Percentiles rank a stretch among this genome's conserved stretches.
These are phyloP conservation scores for Beris chalybata DNA, from an alignment of 2,888 invertebrate genomes.

Conservation along the genomic window DNA sequence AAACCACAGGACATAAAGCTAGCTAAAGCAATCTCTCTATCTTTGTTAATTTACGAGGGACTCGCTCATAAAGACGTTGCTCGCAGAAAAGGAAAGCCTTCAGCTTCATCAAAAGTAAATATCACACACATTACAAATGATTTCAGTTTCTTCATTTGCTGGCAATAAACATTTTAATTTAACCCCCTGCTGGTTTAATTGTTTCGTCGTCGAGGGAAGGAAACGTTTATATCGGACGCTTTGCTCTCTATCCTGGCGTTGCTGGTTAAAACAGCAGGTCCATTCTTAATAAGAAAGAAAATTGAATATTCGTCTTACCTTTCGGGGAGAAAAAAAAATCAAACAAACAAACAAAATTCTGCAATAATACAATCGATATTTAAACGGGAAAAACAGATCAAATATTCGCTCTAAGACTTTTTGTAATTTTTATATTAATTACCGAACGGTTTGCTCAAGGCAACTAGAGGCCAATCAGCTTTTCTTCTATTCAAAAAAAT, in stretches of 20 bases:
- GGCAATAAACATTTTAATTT: slow-evolving; percentile 40
- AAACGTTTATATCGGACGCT: slow-evolving; percentile 16
- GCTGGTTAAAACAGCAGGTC: slow-evolving; percentile 16
- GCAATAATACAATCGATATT: too few species aligned
- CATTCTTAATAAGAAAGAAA: slow-evolving; percentile 13
- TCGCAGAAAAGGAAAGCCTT: background rate
- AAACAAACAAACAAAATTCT: too few species aligned
- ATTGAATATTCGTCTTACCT: too few species aligned
- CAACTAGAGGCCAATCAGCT: too few species aligned
- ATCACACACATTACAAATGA: slow-evolving; percentile 33
- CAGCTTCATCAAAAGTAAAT: slow-evolving; percentile 17
- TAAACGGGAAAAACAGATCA: too few species aligned
- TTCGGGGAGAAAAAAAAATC: too few species aligned
- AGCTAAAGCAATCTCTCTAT: background rate
- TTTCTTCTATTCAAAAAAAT: slow-evolving; percentile 13
- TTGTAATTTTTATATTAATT: too few species aligned
- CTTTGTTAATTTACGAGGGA: slow-evolving; percentile 20
- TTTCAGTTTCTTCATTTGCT: slow-evolving; percentile 39
- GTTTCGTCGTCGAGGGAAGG: slow-evolving; percentile 33
- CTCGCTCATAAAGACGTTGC: background rate
- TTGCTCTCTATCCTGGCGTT: background rate
- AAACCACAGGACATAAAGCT: slow-evolving; percentile 28
- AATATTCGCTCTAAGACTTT: too few species aligned
- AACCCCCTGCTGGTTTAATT: slow-evolving; percentile 38
- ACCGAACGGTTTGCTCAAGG: too few species aligned